phyloP scores from a whole-genome alignment of 2,888 invertebrate genomes.

The Synergus itoensis region DNA sequence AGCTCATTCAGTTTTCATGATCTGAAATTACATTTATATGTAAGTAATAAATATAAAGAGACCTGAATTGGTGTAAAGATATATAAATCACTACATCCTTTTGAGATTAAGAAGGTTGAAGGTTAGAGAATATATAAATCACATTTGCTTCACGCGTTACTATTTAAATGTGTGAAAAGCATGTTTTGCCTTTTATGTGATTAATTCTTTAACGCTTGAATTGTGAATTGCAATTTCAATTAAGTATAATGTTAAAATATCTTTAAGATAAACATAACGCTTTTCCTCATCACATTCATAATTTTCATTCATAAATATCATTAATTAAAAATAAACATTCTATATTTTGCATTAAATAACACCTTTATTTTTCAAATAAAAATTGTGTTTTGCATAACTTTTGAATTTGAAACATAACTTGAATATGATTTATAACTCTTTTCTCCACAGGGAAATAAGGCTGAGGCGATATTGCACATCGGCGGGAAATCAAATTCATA shows the following conservation, averaged over 20 bases:
- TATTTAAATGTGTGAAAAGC: background rate
- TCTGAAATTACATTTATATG: conserved; percentile 34
- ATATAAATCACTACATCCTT: conserved; percentile 21
- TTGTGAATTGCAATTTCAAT: background rate
- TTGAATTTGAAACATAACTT: background rate
- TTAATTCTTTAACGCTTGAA: background rate
- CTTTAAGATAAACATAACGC: background rate
- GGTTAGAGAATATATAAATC: conserved; percentile 21
- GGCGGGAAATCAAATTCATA: background rate
- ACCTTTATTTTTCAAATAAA: no score
- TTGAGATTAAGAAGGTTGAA: conserved; percentile 33
- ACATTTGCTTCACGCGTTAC: background rate
- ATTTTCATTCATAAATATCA: background rate
- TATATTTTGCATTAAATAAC: no score
- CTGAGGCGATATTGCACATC: background rate
- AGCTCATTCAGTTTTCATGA: conserved; percentile 13
- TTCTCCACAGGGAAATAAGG: background rate
- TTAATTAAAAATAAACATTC: no score
- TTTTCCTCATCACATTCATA: background rate
- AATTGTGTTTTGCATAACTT: background rate
- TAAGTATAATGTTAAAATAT: background rate
- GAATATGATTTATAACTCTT: background rate
- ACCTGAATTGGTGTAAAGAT: conserved; percentile 16
- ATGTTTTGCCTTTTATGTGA: background rate
- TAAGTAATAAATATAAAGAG: conserved; percentile 36